These are phyloP conservation scores for Acrocephalus kingi DNA, from an alignment of 2,113 vertebrate genomes.

Conservation along the genomic window DNA sequence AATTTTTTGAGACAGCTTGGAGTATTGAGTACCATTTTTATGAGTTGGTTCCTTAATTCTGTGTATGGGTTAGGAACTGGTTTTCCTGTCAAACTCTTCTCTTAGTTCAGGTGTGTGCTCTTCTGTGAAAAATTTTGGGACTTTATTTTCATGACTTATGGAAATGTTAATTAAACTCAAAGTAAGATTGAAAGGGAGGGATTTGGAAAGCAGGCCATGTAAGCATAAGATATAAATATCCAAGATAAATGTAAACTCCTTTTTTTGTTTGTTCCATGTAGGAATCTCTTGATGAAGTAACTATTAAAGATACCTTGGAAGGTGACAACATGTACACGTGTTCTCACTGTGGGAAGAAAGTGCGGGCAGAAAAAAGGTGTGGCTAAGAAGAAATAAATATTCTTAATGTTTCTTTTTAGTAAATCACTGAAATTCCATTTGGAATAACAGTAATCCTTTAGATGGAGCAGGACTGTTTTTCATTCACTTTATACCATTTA, in stretches of 20 bases:
- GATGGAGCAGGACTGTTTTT: background rate
- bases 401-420: background rate
- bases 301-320: constrained; percentile 98
- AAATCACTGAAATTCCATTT: background rate
- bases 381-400: background rate
- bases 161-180: background rate
- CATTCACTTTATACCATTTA: background rate
- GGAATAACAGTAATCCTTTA: background rate
- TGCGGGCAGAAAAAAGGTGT: constrained; percentile 95
- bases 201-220: background rate
- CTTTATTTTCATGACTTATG: background rate
- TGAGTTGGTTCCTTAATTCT: background rate
- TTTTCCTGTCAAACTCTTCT: background rate
- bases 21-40: background rate
- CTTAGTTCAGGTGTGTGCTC: background rate
- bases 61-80: background rate
- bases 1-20: background rate
- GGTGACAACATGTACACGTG: constrained; percentile 99
- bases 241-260: background rate
- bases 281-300: constrained; percentile 99
- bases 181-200: background rate
- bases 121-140: background rate
- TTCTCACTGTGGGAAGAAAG: constrained; percentile 98
- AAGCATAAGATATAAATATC: background rate
- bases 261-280: constrained; percentile 42